Percentiles rank a stretch among this genome's conserved stretches.
phyloP scores from a whole-genome alignment of 2,113 vertebrate species.

The Ahaetulla prasina region DNA sequence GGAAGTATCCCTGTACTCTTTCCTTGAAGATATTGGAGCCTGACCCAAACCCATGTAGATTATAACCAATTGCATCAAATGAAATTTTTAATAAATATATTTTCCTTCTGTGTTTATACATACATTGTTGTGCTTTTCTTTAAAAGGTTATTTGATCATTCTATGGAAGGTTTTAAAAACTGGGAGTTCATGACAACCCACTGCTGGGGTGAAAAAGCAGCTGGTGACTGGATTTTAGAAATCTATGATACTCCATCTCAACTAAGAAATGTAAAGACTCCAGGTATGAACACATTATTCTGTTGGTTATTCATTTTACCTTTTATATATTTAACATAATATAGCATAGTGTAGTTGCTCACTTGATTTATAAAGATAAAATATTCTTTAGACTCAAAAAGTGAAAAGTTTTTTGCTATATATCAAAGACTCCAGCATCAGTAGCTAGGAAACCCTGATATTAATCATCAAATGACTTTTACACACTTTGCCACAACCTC shows the following conservation, averaged over 20 bases:
- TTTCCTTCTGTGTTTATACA: not conserved
- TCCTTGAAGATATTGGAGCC: not conserved
- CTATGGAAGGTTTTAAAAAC: conserved; percentile 99
- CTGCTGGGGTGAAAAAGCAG: conserved; percentile 96
- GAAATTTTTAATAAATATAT: not conserved
- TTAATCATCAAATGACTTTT: not conserved
- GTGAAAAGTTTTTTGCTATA: not conserved
- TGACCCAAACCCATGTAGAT: not conserved
- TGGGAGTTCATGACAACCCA: conserved; percentile 99
- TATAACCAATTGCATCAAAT: not conserved
- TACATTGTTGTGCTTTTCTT: conserved; percentile 43
- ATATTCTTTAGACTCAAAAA: not conserved
- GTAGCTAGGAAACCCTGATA: not conserved
- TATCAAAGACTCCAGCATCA: not conserved
- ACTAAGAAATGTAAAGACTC: conserved; percentile 94
- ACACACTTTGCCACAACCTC: not conserved
- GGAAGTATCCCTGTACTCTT: not conserved
- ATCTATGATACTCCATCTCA: conserved; percentile 96
- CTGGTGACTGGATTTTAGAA: conserved; percentile 95
- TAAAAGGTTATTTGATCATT: conserved; percentile 94
- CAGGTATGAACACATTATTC: conserved; percentile 71
- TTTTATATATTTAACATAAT: not conserved
- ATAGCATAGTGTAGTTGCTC: not conserved
- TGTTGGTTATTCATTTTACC: not conserved
- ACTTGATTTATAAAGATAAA: not conserved